These are phyloP conservation scores for Campylorhamphus procurvoides DNA, from an alignment of 2,113 vertebrate species.

Conservation along the genomic window DNA sequence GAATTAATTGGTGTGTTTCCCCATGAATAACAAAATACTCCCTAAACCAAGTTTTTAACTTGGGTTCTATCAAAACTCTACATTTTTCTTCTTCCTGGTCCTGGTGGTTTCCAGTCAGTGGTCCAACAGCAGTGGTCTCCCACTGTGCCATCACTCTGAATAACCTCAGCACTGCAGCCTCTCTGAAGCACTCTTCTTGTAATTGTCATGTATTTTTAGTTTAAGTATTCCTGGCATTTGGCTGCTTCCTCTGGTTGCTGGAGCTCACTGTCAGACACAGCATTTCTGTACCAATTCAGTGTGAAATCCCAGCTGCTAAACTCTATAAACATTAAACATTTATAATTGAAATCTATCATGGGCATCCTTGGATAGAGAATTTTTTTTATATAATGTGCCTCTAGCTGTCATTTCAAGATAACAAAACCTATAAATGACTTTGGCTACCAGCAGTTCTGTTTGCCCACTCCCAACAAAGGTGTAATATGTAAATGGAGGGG, in stretches of 20 bases:
- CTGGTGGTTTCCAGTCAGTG: neutral
- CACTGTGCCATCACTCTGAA: neutral
- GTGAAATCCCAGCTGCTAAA: conserved; percentile 32
- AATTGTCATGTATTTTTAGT: neutral
- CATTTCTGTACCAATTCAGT: neutral
- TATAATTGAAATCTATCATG: neutral
- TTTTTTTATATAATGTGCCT: neutral
- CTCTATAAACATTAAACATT: neutral
- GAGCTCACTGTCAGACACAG: neutral
- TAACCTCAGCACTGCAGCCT: neutral
- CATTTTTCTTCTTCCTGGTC: neutral
- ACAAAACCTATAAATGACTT: neutral
- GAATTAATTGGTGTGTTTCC: neutral
- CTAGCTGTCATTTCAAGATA: neutral
- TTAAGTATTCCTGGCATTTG: neutral
- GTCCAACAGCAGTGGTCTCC: neutral
- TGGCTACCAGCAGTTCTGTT: neutral
- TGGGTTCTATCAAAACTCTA: neutral
- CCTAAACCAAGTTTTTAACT: neutral
- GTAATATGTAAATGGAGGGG: neutral
- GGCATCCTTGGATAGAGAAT: neutral
- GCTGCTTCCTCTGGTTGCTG: neutral
- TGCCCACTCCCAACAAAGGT: neutral
- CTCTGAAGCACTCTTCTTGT: neutral
- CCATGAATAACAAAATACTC: neutral